A percentile compares a stretch with the other conserved stretches of the same genome.
These are phyloP conservation scores for Bettongia penicillata DNA, from an alignment of 2,113 vertebrate genomes.

Conservation along the genomic window DNA sequence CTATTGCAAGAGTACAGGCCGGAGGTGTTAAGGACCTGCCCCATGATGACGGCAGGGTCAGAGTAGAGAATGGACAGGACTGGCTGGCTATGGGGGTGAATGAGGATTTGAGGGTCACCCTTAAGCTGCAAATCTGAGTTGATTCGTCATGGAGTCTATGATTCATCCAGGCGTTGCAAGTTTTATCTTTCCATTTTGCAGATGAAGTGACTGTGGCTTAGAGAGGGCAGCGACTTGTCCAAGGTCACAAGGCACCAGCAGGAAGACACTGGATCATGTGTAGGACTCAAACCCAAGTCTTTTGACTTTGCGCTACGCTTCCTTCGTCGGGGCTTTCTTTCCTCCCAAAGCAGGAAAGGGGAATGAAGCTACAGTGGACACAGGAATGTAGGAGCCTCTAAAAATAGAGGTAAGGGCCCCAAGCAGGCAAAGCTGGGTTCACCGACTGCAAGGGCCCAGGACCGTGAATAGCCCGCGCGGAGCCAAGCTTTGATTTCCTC, in stretches of 20 bases:
- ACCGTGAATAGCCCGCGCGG: neutral
- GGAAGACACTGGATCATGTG: neutral
- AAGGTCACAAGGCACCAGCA: neutral
- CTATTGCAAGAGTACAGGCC: neutral
- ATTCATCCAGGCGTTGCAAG: neutral
- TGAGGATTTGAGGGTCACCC: neutral
- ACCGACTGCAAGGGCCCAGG: neutral
- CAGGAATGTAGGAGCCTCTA: neutral
- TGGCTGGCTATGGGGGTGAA: neutral
- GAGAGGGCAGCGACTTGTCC: neutral
- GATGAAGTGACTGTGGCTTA: neutral
- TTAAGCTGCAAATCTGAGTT: neutral
- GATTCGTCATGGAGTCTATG: neutral
- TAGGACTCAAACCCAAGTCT: neutral
- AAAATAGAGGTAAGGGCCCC: neutral
- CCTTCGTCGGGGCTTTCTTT: conserved; percentile 34
- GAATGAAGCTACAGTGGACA: neutral
- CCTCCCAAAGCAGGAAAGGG: conserved; percentile 2
- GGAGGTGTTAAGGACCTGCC: neutral
- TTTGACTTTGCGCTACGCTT: neutral
- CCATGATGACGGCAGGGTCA: neutral
- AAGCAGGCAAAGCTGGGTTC: conserved; percentile 10
- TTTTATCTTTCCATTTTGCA: neutral
- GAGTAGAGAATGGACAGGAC: neutral
- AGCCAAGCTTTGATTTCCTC: conserved; percentile 41